A percentile compares a stretch with the other conserved stretches of the same genome.
Conservation (phyloP, 2,888 invertebrate genomes). For the Rhorus exstirpatorius region DNA sequence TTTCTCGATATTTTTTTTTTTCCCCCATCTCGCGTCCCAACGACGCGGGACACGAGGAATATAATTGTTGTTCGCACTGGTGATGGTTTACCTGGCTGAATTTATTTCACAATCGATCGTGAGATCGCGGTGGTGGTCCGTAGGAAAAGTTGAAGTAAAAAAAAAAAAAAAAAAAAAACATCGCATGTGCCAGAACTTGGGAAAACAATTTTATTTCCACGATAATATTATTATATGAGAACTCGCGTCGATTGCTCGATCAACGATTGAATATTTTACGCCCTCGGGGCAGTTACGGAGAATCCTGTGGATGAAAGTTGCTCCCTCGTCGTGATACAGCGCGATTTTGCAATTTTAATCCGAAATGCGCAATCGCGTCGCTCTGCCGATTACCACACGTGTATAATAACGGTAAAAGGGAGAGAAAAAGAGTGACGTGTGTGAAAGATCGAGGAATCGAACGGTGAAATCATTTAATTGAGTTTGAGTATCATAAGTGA, state of each 20-base stretch:
- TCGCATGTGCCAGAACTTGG: conserved; percentile 49
- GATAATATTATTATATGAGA: conserved; percentile 20
- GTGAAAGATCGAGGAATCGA: conserved; percentile 61
- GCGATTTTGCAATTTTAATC: conserved; percentile 78
- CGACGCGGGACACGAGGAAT: not conserved
- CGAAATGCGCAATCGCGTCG: conserved; percentile 81
- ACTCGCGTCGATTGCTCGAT: conserved; percentile 40
- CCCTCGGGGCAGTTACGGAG: conserved; percentile 14
- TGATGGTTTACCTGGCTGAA: conserved; percentile 28
- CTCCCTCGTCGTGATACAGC: conserved; percentile 66
- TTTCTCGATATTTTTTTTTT: too few relatives aligned
- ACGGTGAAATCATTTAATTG: too few relatives aligned
- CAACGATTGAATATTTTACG: too few relatives aligned
- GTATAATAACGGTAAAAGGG: too few relatives aligned
- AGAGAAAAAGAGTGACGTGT: conserved; percentile 41
- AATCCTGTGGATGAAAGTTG: not conserved
- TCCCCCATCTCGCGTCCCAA: not conserved
- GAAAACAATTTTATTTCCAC: conserved; percentile 19
- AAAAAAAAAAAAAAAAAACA: too few relatives aligned
- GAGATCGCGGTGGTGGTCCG: conserved; percentile 36
- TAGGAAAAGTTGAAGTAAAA: conserved; percentile 34
- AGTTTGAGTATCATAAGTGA: too few relatives aligned
- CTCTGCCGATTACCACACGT: conserved; percentile 62
- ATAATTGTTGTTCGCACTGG: conserved; percentile 7
- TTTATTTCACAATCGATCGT: conserved; percentile 15